phyloP scores from a whole-genome alignment of 2,797 vertebrate genomes.

The Helostoma temminkii region DNA sequence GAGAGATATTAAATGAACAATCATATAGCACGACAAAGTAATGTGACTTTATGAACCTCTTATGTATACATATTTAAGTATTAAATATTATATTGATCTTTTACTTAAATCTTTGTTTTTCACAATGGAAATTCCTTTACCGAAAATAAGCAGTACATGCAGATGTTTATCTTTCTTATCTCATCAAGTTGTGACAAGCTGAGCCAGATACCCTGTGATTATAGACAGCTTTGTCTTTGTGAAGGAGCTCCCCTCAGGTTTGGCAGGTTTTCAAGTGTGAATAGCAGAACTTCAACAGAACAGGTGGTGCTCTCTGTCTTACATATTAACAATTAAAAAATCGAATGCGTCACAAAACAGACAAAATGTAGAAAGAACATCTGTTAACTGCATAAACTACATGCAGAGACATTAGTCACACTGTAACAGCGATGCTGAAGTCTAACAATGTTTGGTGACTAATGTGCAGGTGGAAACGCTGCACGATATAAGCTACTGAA shows the following conservation, averaged over 20 bases:
- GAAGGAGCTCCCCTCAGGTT: constrained; percentile 12
- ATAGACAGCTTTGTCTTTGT: constrained; percentile 4
- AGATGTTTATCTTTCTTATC: constrained; percentile 2
- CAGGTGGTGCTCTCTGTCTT: accelerated
- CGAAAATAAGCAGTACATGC: not conserved
- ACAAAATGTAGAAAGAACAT: constrained; percentile 3
- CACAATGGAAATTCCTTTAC: not conserved
- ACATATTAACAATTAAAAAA: not conserved
- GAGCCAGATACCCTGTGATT: not conserved
- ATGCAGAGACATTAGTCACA: constrained; percentile 30
- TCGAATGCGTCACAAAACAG: not conserved
- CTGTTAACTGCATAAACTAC: constrained; percentile 20
- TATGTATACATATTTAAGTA: not conserved
- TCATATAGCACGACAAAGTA: not conserved
- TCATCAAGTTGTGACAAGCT: not conserved
- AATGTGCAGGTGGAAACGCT: not conserved
- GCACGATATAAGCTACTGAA: not conserved
- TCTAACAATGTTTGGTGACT: not conserved
- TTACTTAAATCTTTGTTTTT: constrained; percentile 1
- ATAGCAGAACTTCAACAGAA: not conserved
- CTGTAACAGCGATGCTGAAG: not conserved
- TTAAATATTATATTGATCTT: not conserved
- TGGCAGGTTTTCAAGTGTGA: constrained; percentile 43
- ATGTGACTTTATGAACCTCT: too few species aligned
- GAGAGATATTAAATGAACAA: not conserved